A percentile compares a stretch with the other conserved stretches of the same genome.
These are phyloP conservation scores for Thymelicus acteon DNA, from an alignment of 2,888 invertebrate species.

Conservation along the genomic window DNA sequence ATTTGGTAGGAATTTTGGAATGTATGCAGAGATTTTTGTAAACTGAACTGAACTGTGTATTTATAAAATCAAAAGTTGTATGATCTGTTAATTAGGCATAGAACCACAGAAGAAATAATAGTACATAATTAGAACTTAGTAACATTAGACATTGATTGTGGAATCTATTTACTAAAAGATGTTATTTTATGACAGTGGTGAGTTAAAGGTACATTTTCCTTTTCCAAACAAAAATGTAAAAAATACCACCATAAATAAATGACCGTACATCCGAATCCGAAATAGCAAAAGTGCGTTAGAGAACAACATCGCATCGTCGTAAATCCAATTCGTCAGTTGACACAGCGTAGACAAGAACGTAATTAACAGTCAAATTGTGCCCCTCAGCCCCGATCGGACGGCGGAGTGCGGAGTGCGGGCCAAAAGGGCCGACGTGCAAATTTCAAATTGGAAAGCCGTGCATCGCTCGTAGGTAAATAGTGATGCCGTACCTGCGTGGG, in stretches of 20 bases:
- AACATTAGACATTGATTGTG: too few species aligned
- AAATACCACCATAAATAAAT: neutral
- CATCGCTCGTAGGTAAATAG: constrained; percentile 66
- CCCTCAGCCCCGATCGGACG: constrained; percentile 55
- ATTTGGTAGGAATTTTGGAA: too few species aligned
- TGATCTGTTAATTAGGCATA: too few species aligned
- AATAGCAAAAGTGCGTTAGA: neutral
- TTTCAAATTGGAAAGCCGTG: constrained; percentile 69
- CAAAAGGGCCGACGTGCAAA: constrained; percentile 62
- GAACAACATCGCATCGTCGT: constrained; percentile 6
- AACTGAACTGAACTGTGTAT: too few species aligned
- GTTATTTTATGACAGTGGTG: too few species aligned
- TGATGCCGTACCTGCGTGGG: constrained; percentile 49
- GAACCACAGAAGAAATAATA: too few species aligned
- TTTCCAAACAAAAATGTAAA: too few species aligned
- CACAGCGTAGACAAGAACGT: constrained; percentile 67
- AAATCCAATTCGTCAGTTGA: constrained; percentile 47
- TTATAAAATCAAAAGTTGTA: too few species aligned
- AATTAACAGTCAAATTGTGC: constrained; percentile 70
- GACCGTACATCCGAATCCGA: neutral
- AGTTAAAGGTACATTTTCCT: too few species aligned
- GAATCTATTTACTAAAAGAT: too few species aligned
- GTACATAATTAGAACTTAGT: too few species aligned
- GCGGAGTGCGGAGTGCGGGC: constrained; percentile 25
- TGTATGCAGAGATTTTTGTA: too few species aligned